A percentile compares a stretch with the other conserved stretches of the same genome.
phyloP scores from a whole-genome alignment of 2,888 invertebrate genomes.

The Eubasilissa splendida region DNA sequence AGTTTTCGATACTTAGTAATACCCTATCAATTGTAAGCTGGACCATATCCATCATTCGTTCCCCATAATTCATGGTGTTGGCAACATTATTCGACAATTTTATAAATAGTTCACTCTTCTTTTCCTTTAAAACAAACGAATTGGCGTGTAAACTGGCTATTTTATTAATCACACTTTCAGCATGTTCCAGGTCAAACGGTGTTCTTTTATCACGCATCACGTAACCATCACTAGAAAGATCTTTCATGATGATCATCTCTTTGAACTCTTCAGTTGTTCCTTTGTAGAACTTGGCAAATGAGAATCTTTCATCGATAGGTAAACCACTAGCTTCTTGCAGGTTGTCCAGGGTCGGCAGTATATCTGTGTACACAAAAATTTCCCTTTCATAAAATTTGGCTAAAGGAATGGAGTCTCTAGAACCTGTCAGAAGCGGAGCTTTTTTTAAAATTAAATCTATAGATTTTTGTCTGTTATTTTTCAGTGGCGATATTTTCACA shows the following conservation, averaged over 20 bases:
- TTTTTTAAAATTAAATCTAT: slow-evolving; percentile 48
- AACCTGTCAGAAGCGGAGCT: background rate
- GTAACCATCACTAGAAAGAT: slow-evolving; percentile 42
- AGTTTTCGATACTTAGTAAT: background rate
- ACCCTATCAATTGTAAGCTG: background rate
- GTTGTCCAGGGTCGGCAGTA: slow-evolving; percentile 38
- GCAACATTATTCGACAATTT: slow-evolving; percentile 32
- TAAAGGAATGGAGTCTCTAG: slow-evolving; percentile 43
- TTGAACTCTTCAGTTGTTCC: slow-evolving; percentile 27
- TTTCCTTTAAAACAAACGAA: slow-evolving; percentile 45
- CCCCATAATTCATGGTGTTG: background rate
- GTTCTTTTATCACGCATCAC: slow-evolving; percentile 28
- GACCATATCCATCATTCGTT: background rate
- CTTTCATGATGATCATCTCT: slow-evolving; percentile 50
- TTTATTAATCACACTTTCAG: slow-evolving; percentile 21
- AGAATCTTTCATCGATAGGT: slow-evolving; percentile 31
- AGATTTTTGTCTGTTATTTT: slow-evolving; percentile 18
- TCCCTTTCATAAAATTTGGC: slow-evolving; percentile 45
- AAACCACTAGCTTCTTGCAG: slow-evolving; percentile 37
- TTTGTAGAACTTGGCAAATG: slow-evolving; percentile 43
- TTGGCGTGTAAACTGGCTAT: slow-evolving; percentile 50
- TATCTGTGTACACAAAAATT: slow-evolving; percentile 44
- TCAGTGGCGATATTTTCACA: slow-evolving; percentile 29
- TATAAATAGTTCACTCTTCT: slow-evolving; percentile 46
- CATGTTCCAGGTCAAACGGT: slow-evolving; percentile 41